phyloP scores from a whole-genome alignment of 2,113 vertebrate species.

The Hyperoodon ampullatus region DNA sequence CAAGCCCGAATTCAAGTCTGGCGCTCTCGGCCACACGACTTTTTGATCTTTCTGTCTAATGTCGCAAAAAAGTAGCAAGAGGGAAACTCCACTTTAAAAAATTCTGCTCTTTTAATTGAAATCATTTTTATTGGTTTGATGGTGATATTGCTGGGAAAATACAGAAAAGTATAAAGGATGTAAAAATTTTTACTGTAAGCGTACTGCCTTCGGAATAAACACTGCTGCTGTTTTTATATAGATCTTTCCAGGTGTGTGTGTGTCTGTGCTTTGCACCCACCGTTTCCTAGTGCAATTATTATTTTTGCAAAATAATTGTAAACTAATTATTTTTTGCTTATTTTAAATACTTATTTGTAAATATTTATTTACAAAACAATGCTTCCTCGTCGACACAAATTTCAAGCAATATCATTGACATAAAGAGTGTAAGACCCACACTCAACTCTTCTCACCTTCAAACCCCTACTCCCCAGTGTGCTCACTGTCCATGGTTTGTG shows the following conservation, averaged over 20 bases:
- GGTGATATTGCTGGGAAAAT: neutral
- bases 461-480: neutral
- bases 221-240: neutral
- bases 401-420: neutral
- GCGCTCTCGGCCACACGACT: neutral
- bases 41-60: neutral
- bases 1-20: neutral
- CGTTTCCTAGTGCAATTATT: neutral
- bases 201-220: neutral
- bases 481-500: neutral
- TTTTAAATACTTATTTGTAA: neutral
- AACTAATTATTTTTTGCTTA: neutral
- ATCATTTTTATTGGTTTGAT: neutral
- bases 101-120: neutral
- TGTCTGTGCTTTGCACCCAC: neutral
- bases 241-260: neutral
- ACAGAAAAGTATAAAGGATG: neutral
- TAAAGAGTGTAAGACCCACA: neutral
- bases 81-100: neutral
- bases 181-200: neutral
- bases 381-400: neutral
- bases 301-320: slow-evolving; percentile 21
- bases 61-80: neutral
- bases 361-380: neutral
- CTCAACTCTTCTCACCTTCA: neutral